Evolutionary conservation across 2,113 vertebrate genomes (phyloP), one percentile per base, ranked within the genome.

Genomic region (Cercopithecus mona): DNA sequence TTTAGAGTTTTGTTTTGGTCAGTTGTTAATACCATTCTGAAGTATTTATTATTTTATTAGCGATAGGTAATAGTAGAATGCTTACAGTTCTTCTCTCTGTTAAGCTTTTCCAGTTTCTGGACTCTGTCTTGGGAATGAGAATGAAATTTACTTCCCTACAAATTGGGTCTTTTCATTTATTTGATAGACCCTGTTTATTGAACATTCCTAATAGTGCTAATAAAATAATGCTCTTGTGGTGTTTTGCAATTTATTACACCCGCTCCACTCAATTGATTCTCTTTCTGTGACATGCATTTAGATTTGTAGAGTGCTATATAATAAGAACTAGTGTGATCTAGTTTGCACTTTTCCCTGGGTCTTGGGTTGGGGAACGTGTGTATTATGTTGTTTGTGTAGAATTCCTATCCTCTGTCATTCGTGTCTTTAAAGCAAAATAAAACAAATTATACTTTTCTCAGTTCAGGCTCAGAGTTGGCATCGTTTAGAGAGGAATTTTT

Each of bases 141-240:
- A 89, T 73, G 3, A 89, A 94, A 79, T 97, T 89, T 96, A 61
- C 66, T 85, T 93, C 14, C 38, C 40, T 96, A 72, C 50, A 96
- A 95, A 85, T 91, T 86, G 16, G 25, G 72, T 23, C 93, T 92
- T 94, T 81, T 61, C 38, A 27, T 88, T 96, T 85, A 79, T 45
- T 94, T 75, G 22, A 40, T 83, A 91, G 78, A 11, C 78, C 3
- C 22, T 96, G 1, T 87, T 90, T 86, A 32, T 43, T 80, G n/a
- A 79, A 10, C 13, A 79, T 92, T 82, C 43, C 72, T 68, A 85
- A 55, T 68, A 89, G 38, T 85, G 72, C 8, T 73, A 61, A 82
- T 40, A 94, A 92, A 94, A 32, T 83, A 92, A 90, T 76, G 43
- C 16, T 81, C 9, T 83, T 88, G 52, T 32, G 25, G 55, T 96